Evolutionary conservation across 2,888 invertebrate genomes (phyloP), one percentile per base, ranked within the genome.

Genomic region (Stenichneumon culpator): DNA sequence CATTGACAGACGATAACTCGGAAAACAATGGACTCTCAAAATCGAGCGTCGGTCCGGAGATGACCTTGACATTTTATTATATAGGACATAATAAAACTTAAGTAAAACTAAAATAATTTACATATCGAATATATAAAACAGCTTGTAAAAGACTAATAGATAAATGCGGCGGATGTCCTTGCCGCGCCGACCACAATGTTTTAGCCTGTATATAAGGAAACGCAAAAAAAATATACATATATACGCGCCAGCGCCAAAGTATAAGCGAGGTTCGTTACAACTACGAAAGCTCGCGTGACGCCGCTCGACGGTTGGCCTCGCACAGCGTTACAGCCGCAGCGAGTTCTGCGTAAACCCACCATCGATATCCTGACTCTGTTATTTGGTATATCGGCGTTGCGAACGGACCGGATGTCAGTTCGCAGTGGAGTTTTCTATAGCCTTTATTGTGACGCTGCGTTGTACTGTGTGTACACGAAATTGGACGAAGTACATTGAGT

Each of bases 251-350:
- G 54, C 72, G 19, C 2, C 28, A 11, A 25, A 6, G 44, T 14
- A 72, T 57, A 28, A 63, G 32, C 63, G 28, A 68, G 32, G 16
- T 57, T 57, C 78, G 57, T 69, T 78, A 78, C 69, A 57, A 78
- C 68, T 69, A 68, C 78, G 47, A 78, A 68, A 68, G 60, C 57
- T 78, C 19, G 57, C 60, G 78, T 78, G 57, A 63, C 74, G 60
- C 28, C 16, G 60, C 63, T 50, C 60, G 47, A 19, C 47, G n/a
- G 50, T 47, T 63, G 63, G 28, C n/a, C n/a, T 74, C 74, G 60
- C 36, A 25, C 19, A 9, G 19, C 47, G 73, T 63, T 74, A 63
- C 60, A 47, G 28, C 47, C 44, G 60, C 73, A 28, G 73, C 60
- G 19, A 60, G 47, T 63, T 60, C 73, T 44, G 73, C 28, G n/a